Percentiles rank a stretch among this genome's conserved stretches.
Evolutionary conservation across 2,888 invertebrate species (phyloP).

Genomic region (Drosophila borealis): DNA sequence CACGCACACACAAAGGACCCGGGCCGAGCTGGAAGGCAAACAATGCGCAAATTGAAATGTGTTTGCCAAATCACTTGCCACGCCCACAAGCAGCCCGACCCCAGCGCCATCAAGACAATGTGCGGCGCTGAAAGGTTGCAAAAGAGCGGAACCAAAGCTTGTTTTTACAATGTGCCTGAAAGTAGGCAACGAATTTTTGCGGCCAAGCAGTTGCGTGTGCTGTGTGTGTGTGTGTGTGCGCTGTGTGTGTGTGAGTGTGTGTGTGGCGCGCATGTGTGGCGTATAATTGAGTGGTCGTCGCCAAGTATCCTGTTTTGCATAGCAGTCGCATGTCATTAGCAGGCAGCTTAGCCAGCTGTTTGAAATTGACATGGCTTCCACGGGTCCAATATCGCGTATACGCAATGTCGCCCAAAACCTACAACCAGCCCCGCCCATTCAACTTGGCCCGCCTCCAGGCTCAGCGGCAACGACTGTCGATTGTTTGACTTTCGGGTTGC

Average conservation of each 20-base stretch:
- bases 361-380: conserved; percentile 64
- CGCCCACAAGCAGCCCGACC: conserved; percentile 29
- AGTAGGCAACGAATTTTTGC: conserved; percentile 63
- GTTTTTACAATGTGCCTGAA: conserved; percentile 60
- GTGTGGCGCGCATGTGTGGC: conserved; percentile 45
- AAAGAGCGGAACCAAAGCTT: conserved; percentile 21
- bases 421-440: conserved; percentile 9
- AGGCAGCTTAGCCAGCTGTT: conserved; percentile 49
- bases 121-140: conserved; percentile 15
- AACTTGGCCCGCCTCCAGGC: conserved; percentile 3
- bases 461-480: conserved; percentile 40
- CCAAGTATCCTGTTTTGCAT: conserved; percentile 76
- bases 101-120: conserved; percentile 29
- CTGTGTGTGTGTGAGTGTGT: not conserved
- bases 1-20: conserved; percentile 27
- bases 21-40: conserved; percentile 55
- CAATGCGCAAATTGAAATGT: conserved; percentile 73
- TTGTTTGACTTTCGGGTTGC: conserved; percentile 61
- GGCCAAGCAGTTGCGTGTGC: conserved; percentile 8
- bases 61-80: conserved; percentile 62
- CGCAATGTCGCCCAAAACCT: conserved; percentile 47
- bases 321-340: conserved; percentile 76
- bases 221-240: not conserved
- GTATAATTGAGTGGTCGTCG: conserved; percentile 78
- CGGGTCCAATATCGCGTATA: conserved; percentile 63